Base-by-base conservation (phyloP, 2,888 invertebrate species). In the Schrankia costaestrigalis region DNA sequence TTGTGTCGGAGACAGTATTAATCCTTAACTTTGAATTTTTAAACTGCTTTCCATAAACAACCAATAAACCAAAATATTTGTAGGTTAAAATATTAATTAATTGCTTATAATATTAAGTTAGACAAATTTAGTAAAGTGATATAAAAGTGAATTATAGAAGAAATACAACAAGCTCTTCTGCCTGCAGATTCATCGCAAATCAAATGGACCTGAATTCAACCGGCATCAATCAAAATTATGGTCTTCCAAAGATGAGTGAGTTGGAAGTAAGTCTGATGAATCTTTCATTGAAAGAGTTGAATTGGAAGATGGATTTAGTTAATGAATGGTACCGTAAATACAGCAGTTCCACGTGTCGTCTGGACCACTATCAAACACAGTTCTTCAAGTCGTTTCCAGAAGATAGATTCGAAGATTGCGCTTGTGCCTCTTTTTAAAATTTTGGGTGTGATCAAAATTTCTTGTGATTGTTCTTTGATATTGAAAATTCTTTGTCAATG, bases 171-270 rank as follows among this genome's bases (percentile, higher is more conserved):
- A 40, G 51, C 12, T 56, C 46, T 72, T 75, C 64, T 78, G 52
- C 64, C 76, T 69, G 43, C 80, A 87, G 86, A 80, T 87, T 66
- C 63, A 68, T 85, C 54, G 80, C 76, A 7, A 76, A 60, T 52
- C 36, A 71, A 1, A 79, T 90, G 41, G 82, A 84, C 42, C 77
- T 90, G 40, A 76, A 79, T 14, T 71, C 76, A 19, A 68, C 65
- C 5, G 90, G 90, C 7, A 80, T 90, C 27, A 49, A 59, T 4
- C 84, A 74, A 43, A 81, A 86, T 55, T 66, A 79, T 26, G 89
- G 90, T 0, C 51, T 90, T 9, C 89, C 90, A 2, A 74, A 65
- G 56, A 71, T 90, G 69, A 78, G 77, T 4, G 73, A 73, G 1
- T 19, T 47, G 2, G 90, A 91, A 55, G 62, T 78, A 1, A 58